Percentiles rank a stretch among this genome's conserved stretches.
These are phyloP conservation scores for Melanotaenia maccullochi DNA, from an alignment of 2,797 vertebrate genomes.

Conservation along the genomic window DNA sequence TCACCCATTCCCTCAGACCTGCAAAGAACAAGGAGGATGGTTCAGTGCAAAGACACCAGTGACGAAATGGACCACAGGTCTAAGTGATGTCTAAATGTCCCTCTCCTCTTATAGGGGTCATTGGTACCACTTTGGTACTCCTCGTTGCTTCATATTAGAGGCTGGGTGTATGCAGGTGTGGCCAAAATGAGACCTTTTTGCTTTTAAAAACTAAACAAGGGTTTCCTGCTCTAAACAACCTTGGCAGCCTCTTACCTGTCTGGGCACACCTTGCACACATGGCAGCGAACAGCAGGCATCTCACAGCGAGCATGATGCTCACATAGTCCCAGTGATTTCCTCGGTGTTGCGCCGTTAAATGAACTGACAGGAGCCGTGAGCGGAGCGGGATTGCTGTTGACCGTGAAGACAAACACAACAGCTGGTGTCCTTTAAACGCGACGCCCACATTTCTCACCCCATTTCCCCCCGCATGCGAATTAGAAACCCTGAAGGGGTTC, in stretches of 20 bases:
- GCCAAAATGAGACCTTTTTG: not conserved
- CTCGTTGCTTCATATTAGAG: no score
- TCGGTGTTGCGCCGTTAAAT: slow-evolving; percentile 63
- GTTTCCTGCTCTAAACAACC: not conserved
- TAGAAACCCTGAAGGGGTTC: slow-evolving; percentile 15
- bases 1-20: slow-evolving; percentile 73
- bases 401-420: slow-evolving; percentile 28
- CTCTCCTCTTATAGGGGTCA: not conserved
- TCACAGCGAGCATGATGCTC: slow-evolving; percentile 89
- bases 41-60: not conserved
- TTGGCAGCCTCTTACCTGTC: slow-evolving; percentile 80
- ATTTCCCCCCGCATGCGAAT: not conserved
- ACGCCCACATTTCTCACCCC: slow-evolving; percentile 62
- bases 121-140: not conserved
- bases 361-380: slow-evolving; percentile 25
- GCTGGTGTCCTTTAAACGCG: slow-evolving; percentile 43
- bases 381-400: slow-evolving; percentile 44
- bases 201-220: not conserved
- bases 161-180: not conserved
- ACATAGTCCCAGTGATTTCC: slow-evolving; percentile 84
- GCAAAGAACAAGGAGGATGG: not conserved
- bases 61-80: not conserved
- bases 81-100: not conserved
- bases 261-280: slow-evolving; percentile 80
- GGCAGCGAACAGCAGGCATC: slow-evolving; percentile 89